Conservation (phyloP, 2,113 vertebrate genomes). For the Pterophyllum scalare region DNA sequence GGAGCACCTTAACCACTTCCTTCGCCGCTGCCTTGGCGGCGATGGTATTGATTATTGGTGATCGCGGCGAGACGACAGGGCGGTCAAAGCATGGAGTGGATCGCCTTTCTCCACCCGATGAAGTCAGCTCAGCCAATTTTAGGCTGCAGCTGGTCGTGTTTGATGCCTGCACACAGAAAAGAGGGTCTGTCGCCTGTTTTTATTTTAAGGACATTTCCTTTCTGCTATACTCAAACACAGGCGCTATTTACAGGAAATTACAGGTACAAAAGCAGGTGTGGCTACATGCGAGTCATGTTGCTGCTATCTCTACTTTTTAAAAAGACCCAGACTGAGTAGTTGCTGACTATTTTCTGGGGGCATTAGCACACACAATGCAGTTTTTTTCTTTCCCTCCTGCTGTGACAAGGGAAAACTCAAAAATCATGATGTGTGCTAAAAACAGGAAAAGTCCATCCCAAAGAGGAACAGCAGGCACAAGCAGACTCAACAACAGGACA, state of each 20-base stretch:
- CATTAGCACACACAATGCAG: neutral
- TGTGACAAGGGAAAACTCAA: neutral
- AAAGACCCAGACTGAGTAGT: neutral
- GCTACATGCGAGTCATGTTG: neutral
- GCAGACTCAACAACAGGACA: neutral
- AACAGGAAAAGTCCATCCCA: conserved; percentile 29
- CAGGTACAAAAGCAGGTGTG: neutral
- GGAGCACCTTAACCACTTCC: neutral
- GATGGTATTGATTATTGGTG: neutral
- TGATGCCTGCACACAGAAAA: neutral
- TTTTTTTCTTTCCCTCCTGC: neutral
- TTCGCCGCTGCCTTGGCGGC: neutral
- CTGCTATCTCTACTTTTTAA: neutral
- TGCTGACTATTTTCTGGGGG: conserved; percentile 4
- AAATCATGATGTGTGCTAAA: conserved; percentile 15
- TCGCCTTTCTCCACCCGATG: neutral
- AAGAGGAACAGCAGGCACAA: conserved; percentile 24
- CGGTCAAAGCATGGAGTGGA: neutral
- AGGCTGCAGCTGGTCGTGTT: neutral
- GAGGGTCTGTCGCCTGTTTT: neutral
- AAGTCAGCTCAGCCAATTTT: neutral
- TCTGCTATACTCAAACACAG: neutral
- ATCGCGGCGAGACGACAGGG: neutral
- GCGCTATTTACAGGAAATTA: neutral
- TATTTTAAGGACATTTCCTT: conserved; percentile 10